These are phyloP conservation scores for Gymnoscopelus microlampas DNA, from an alignment of 2,797 vertebrate species.

Conservation along the genomic window DNA sequence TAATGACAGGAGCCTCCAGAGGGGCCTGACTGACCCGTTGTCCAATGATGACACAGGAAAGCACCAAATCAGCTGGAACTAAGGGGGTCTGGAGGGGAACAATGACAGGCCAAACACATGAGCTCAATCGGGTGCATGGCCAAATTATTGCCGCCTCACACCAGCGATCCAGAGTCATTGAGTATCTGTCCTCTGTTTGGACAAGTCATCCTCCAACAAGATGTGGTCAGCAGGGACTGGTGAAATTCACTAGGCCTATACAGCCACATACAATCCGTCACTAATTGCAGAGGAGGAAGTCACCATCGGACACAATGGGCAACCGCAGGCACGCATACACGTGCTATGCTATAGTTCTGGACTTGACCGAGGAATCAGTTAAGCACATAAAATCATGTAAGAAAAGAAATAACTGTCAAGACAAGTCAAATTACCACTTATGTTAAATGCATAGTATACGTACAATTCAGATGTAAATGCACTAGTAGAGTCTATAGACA, in stretches of 20 bases:
- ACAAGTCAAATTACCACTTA: too few species aligned
- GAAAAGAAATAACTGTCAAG: too few species aligned
- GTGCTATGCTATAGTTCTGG: too few species aligned
- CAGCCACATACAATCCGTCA: too few species aligned
- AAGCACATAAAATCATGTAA: too few species aligned
- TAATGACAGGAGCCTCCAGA: conserved; percentile 53
- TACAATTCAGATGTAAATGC: too few species aligned
- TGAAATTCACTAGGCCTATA: not conserved
- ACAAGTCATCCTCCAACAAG: conserved; percentile 68
- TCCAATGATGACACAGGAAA: conserved; percentile 81
- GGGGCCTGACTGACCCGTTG: conserved; percentile 44
- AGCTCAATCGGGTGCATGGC: conserved; percentile 76
- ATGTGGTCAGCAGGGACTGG: conserved; percentile 64
- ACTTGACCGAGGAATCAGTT: too few species aligned
- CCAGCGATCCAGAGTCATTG: conserved; percentile 55
- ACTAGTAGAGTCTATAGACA: too few species aligned
- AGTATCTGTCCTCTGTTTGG: conserved; percentile 67
- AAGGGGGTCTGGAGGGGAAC: conserved; percentile 75
- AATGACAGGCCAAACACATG: conserved; percentile 85
- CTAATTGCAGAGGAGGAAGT: not conserved
- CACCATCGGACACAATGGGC: too few species aligned
- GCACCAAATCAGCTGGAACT: conserved; percentile 77
- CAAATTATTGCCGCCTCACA: conserved; percentile 70
- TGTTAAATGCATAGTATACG: too few species aligned
- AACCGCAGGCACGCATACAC: too few species aligned